Conservation (phyloP, 2,888 invertebrate genomes). For the Palloptera scutellata region DNA sequence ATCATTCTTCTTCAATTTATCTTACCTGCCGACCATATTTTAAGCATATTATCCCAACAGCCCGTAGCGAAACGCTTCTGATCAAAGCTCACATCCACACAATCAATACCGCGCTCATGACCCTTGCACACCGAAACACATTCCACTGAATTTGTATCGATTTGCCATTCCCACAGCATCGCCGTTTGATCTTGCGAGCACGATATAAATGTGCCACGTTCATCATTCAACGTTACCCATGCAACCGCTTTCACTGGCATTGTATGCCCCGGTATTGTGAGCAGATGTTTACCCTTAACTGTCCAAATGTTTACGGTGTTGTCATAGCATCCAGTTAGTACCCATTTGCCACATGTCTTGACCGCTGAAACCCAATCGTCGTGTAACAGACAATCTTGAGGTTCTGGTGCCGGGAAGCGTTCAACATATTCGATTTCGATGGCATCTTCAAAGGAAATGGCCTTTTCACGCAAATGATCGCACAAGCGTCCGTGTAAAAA, state of each 20-base stretch:
- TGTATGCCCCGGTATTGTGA: constrained; percentile 86
- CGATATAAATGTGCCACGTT: constrained; percentile 76
- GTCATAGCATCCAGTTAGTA: constrained; percentile 92
- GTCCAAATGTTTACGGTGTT: constrained; percentile 92
- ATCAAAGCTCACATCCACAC: constrained; percentile 79
- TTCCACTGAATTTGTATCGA: constrained; percentile 76
- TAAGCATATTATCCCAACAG: constrained; percentile 91
- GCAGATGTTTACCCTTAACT: constrained; percentile 80
- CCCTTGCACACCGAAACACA: constrained; percentile 85
- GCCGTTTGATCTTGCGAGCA: constrained; percentile 93
- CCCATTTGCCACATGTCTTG: constrained; percentile 76
- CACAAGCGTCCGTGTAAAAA: constrained; percentile 71
- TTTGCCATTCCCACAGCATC: constrained; percentile 89
- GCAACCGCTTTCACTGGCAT: constrained; percentile 87
- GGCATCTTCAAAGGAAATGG: constrained; percentile 82
- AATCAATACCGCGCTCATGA: constrained; percentile 92
- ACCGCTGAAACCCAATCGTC: constrained; percentile 98
- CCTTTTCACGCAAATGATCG: constrained; percentile 80
- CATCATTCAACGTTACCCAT: constrained; percentile 79
- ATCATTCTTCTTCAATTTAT: neutral
- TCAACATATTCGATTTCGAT: constrained; percentile 92
- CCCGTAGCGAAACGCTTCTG: constrained; percentile 78
- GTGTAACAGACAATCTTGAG: constrained; percentile 90
- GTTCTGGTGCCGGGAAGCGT: constrained; percentile 88
- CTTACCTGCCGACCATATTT: constrained; percentile 85